phyloP scores from a whole-genome alignment of 1,140 invertebrate species.

The Dysdera silvatica region DNA sequence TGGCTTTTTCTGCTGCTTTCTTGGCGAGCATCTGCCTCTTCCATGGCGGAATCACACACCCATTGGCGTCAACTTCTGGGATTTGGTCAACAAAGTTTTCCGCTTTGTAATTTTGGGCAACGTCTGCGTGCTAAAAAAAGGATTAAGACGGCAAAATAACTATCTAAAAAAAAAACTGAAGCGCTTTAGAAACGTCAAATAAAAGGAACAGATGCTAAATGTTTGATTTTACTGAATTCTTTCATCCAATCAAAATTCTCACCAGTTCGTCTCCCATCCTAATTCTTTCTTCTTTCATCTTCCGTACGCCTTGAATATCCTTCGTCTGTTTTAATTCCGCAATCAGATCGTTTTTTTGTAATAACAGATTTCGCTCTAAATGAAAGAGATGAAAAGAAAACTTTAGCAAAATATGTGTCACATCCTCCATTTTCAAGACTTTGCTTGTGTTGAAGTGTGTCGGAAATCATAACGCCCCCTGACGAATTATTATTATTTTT shows the following conservation, averaged over 20 bases:
- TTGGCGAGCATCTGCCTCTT: conserved; percentile 89
- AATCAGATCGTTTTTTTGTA: conserved; percentile 69
- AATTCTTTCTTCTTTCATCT: conserved; percentile 76
- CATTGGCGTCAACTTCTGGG: conserved; percentile 76
- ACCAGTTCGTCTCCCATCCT: conserved; percentile 54
- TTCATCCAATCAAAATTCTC: conserved; percentile 55
- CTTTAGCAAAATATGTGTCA: too few species aligned
- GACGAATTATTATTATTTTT: too few species aligned
- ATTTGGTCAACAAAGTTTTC: conserved; percentile 85
- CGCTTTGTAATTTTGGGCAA: conserved; percentile 70
- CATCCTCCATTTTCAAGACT: too few species aligned
- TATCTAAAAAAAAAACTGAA: too few species aligned
- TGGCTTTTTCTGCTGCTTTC: conserved; percentile 82
- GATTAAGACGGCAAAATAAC: not conserved
- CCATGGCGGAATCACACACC: conserved; percentile 83
- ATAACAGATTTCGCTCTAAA: conserved; percentile 16
- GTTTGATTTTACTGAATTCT: too few species aligned
- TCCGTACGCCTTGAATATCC: conserved; percentile 80
- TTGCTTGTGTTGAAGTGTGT: too few species aligned
- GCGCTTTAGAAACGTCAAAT: too few species aligned
- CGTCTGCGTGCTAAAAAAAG: conserved; percentile 59
- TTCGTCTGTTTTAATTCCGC: conserved; percentile 82
- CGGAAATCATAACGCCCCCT: too few species aligned
- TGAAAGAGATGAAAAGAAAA: not conserved
- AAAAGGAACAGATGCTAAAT: too few species aligned